A percentile compares a stretch with the other conserved stretches of the same genome.
Evolutionary conservation across 2,888 invertebrate species (phyloP).

Genomic region (Idaea straminata): DNA sequence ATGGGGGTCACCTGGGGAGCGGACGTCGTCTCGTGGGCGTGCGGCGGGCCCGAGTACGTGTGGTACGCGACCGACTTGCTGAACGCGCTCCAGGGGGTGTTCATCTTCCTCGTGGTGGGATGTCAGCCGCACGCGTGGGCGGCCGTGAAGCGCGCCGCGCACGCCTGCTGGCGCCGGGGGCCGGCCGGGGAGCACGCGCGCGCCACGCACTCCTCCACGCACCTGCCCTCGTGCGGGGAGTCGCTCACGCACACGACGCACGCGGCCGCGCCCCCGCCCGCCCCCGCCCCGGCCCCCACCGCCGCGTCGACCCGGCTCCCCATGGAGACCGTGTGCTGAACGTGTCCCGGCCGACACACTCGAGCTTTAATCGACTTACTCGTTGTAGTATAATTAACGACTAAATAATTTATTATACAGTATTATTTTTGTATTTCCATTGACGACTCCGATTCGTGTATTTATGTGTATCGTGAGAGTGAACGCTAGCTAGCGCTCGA

Average conservation of each 20-base stretch:
- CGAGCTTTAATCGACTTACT: slow-evolving; percentile 40
- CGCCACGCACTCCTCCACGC: slow-evolving; percentile 87
- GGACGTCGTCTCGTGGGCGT: slow-evolving; percentile 91
- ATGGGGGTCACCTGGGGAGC: slow-evolving; percentile 82
- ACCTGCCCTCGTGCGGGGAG: slow-evolving; percentile 89
- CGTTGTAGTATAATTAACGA: slow-evolving; percentile 27
- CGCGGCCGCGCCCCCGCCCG: slow-evolving; percentile 85
- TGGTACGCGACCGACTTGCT: slow-evolving; percentile 93
- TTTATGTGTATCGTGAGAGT: slow-evolving; percentile 23
- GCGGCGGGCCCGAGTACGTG: slow-evolving; percentile 88
- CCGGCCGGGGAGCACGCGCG: slow-evolving; percentile 55
- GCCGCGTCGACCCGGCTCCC: slow-evolving; percentile 74
- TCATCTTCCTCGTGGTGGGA: slow-evolving; percentile 93
- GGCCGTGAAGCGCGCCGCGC: slow-evolving; percentile 58
- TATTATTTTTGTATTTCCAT: slow-evolving; percentile 68
- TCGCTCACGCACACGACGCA: slow-evolving; percentile 85
- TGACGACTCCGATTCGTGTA: slow-evolving; percentile 49
- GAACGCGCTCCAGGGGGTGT: slow-evolving; percentile 92
- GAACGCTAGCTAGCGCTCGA: slow-evolving; percentile 15
- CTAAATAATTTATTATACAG: slow-evolving; percentile 62
- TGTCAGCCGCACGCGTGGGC: slow-evolving; percentile 90
- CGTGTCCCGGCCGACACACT: slow-evolving; percentile 13
- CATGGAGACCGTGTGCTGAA: slow-evolving; percentile 83
- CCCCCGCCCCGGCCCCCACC: slow-evolving; percentile 74
- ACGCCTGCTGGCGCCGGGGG: slow-evolving; percentile 79